Evolutionary conservation across 1,140 invertebrate genomes (phyloP), one percentile per base, ranked within the genome.

Genomic region (Sycobia sp.): DNA sequence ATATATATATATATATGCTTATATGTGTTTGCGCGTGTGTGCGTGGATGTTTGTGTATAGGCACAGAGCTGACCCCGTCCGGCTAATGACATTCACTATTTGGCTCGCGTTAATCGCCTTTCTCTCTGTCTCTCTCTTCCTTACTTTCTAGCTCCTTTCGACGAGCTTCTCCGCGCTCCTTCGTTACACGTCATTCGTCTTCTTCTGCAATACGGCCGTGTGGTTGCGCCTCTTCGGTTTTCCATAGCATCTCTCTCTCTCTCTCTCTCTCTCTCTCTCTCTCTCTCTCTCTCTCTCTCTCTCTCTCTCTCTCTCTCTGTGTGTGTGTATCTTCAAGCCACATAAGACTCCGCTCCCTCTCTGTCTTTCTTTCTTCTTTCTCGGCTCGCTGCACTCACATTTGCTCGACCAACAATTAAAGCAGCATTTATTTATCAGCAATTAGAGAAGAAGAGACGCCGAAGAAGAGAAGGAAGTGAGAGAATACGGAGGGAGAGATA

Each of bases 361-460:
- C n/a, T n/a, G n/a, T n/a, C n/a, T n/a, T n/a, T n/a, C n/a, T n/a
- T n/a, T n/a, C n/a, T n/a, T n/a, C n/a, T n/a, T n/a, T n/a, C n/a
- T 14, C 16, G 44, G 39, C n/a, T 50, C 32, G 36, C 22, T 47
- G 60, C 39, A 22, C 34, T 36, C 34, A 51, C 46, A 34, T 46
- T 59, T 32, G 34, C 3, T 20, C 32, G 11, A 25, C 53, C 54
- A 23, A 56, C 44, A 56, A 61, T 62, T 50, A 50, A 57, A 57
- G 47, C 49, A 38, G 65, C 39, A 66, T 66, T 62, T 62, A 66
- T 66, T 66, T 61, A 66, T 62, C 59, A 58, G 55, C 60, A 66
- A 66, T 66, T 66, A 57, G 56, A 38, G 47, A 49, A 11, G 4
- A 34, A 54, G 43, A 27, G 16, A 41, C n/a, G 23, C n/a, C 16